Base-by-base conservation (phyloP, 2,888 invertebrate species). In the Timema cristinae region DNA sequence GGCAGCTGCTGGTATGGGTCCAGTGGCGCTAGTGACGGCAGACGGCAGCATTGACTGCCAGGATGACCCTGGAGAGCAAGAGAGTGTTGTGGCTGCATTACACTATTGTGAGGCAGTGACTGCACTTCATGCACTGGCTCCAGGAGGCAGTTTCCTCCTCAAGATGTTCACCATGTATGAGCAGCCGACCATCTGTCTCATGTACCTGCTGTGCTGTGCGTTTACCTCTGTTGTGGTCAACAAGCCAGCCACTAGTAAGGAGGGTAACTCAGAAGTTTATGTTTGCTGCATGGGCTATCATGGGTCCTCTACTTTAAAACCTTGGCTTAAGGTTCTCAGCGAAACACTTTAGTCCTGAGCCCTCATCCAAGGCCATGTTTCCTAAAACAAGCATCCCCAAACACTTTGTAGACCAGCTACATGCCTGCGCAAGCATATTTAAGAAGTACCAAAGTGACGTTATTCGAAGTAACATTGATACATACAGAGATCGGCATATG, bases 11-110 rank as follows among this genome's bases (percentile, higher is more conserved):
- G 78, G 82, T 59, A 81, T 86, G 16, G 85, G 86, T 52, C 84
- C 87, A 79, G 85, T 89, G 77, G 54, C 74, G 66, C 69, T 79
- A 71, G 89, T 97, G 51, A 97, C 97, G 7, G 96, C 96, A 0
- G 98, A 98, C 85, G 98, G 98, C 0, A 96, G 97, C 77, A 89
- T 97, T 50, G 92, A 97, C 81, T 98, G 97, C 79, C 88, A 91
- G 75, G 87, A 88, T 70, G 86, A 89, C 78, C 97, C 97, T 0
- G 94, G 90, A 54, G 92, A 93, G 76, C 98, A 98, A 81, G 98
- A 98, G 79, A 85, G 83, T 71, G 84, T 87, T 0, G 94, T 97
- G 0, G 88, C 90, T 8, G 87, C 88, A 6, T 85, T 98, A 10
- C 92, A 95, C 79, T 91, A 90, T 79, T 93, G 94, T 80, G 97